Evolutionary conservation across 1,140 invertebrate genomes (phyloP).

Genomic region (Bombus sylvicola): DNA sequence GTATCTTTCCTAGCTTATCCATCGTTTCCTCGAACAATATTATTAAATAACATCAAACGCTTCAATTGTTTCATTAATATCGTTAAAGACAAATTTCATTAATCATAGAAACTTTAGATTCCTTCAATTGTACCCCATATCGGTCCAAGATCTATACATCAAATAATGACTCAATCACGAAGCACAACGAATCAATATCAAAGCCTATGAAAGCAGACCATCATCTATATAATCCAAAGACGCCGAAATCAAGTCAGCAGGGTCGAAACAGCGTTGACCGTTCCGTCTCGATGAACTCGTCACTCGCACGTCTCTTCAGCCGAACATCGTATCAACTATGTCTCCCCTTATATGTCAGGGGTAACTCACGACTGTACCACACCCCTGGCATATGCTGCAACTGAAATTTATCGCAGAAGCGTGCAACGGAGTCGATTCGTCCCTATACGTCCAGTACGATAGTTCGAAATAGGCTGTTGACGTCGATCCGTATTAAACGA

Average conservation of each 20-base stretch:
- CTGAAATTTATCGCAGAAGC: slow-evolving; percentile 46
- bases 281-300: slow-evolving; percentile 15
- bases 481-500: slow-evolving; percentile 52
- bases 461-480: slow-evolving; percentile 41
- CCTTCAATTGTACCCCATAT: rapidly evolving
- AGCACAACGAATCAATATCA: not conserved
- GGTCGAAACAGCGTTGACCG: not conserved
- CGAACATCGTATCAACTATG: slow-evolving; percentile 8
- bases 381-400: slow-evolving; percentile 46
- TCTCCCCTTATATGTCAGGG: slow-evolving; percentile 21
- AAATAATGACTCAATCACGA: not conserved
- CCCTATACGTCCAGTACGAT: not conserved
- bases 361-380: not conserved
- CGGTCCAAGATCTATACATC: not conserved
- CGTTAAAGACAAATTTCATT: not conserved
- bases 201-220: not conserved
- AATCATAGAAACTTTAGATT: not conserved
- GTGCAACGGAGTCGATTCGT: slow-evolving; percentile 49
- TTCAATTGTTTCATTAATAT: no score
- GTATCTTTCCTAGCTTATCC: no score
- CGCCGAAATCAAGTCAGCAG: not conserved
- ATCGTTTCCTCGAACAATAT: no score
- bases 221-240: not conserved
- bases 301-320: not conserved
- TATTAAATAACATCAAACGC: no score